A percentile compares a stretch with the other conserved stretches of the same genome.
phyloP scores from a whole-genome alignment of 2,888 invertebrate species.

The Drosophila ezoana region DNA sequence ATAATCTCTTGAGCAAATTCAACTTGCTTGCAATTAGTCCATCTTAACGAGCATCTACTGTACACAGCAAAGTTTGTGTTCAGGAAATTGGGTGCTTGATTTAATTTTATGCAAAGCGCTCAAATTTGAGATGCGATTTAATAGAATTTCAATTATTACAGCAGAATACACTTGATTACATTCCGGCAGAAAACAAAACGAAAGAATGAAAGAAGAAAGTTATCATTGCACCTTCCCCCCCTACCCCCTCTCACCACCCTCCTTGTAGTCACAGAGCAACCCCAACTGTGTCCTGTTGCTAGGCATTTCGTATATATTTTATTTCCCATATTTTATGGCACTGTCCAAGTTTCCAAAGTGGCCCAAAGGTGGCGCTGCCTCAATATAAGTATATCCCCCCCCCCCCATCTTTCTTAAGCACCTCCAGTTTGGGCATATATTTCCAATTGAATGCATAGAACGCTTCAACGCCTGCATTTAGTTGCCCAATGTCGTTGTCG shows the following conservation, averaged over 20 bases:
- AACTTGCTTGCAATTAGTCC: conserved; percentile 2
- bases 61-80: conserved; percentile 13
- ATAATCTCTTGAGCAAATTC: too few species aligned
- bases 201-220: conserved; percentile 9
- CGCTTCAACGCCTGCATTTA: conserved; percentile 55
- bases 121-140: conserved; percentile 17
- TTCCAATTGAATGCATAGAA: conserved; percentile 61
- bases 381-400: too few species aligned
- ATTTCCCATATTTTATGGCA: conserved; percentile 32
- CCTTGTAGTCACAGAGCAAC: not conserved
- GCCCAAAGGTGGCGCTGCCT: conserved; percentile 12
- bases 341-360: not conserved
- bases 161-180: conserved; percentile 47
- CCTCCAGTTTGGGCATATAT: conserved; percentile 23
- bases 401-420: not conserved
- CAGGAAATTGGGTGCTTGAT: not conserved
- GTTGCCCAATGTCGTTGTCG: conserved; percentile 14
- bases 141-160: conserved; percentile 48
- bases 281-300: conserved; percentile 7
- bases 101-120: conserved; percentile 24
- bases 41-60: conserved; percentile 3
- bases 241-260: not conserved
- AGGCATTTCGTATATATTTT: conserved; percentile 9
- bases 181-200: conserved; percentile 4
- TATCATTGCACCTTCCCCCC: conserved; percentile 6